Conservation (phyloP, 2,797 vertebrate species). For the Coilia nasus region DNA sequence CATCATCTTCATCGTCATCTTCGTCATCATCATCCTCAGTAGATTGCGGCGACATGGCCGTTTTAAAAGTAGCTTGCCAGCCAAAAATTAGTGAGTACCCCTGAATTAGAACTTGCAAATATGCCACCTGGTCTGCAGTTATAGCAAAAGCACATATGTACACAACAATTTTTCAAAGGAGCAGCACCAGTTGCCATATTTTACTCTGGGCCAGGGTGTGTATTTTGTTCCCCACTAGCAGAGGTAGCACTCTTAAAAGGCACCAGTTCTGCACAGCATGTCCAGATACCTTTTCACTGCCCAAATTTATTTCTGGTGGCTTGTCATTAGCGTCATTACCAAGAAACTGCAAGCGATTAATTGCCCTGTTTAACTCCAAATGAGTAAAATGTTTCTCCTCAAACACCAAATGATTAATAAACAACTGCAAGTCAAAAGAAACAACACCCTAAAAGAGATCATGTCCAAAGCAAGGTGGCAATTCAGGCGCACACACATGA, state of each 20-base stretch:
- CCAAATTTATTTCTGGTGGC: not conserved
- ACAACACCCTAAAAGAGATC: slow-evolving; percentile 33
- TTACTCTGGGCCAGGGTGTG: not conserved
- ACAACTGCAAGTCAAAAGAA: not conserved
- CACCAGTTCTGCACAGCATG: not conserved
- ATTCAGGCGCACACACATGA: slow-evolving; percentile 26
- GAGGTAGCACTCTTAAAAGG: not conserved
- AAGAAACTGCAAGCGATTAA: not conserved
- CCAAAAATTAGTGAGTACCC: too few relatives aligned
- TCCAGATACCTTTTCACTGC: not conserved
- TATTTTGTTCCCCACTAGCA: slow-evolving; percentile 17
- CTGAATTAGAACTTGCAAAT: slow-evolving; percentile 28
- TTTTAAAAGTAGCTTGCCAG: too few relatives aligned
- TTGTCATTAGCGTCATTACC: not conserved
- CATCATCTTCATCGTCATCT: too few relatives aligned
- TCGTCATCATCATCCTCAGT: too few relatives aligned
- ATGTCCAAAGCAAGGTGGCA: slow-evolving; percentile 32
- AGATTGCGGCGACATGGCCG: too few relatives aligned
- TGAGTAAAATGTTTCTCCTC: not conserved
- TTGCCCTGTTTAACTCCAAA: not conserved
- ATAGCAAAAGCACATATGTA: not conserved
- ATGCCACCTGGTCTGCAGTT: not conserved
- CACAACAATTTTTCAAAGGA: not conserved
- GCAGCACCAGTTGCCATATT: not conserved
- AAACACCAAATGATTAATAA: slow-evolving; percentile 20